Percentiles rank a stretch among this genome's conserved stretches.
Evolutionary conservation across 2,888 invertebrate species (phyloP).

Genomic region (Mycalesis mineus): DNA sequence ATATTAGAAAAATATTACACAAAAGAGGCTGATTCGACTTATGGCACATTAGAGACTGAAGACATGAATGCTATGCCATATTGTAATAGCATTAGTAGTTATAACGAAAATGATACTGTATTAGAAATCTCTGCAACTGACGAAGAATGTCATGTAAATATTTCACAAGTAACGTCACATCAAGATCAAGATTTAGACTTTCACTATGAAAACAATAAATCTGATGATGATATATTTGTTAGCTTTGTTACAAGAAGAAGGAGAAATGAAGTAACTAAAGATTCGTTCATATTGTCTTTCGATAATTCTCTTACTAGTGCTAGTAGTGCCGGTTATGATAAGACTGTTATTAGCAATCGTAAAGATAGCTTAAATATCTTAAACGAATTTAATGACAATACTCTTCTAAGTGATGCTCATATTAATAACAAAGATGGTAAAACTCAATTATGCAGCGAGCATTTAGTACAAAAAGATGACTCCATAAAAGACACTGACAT

Average conservation of each 20-base stretch:
- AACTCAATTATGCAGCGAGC: not conserved
- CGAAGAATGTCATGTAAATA: not conserved
- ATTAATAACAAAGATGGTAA: not conserved
- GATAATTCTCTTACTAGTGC: slow-evolving; percentile 44
- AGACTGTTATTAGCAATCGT: slow-evolving; percentile 46
- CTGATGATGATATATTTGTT: slow-evolving; percentile 41
- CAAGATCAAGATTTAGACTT: not conserved
- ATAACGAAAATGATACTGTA: slow-evolving; percentile 2
- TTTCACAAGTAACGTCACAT: not conserved
- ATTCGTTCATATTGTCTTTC: slow-evolving; percentile 47
- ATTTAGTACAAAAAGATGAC: not conserved
- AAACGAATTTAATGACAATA: slow-evolving; percentile 7
- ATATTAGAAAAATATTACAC: slow-evolving; percentile 48
- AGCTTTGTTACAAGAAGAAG: slow-evolving; percentile 68
- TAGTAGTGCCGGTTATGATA: slow-evolving; percentile 47
- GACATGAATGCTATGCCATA: slow-evolving; percentile 1
- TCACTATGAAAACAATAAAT: slow-evolving; percentile 13
- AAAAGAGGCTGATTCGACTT: slow-evolving; percentile 31
- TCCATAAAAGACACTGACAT: not conserved
- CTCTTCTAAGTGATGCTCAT: not conserved
- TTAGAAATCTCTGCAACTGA: not conserved
- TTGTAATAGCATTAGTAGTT: slow-evolving; percentile 8
- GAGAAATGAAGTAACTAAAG: slow-evolving; percentile 48
- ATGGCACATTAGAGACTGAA: slow-evolving; percentile 14
- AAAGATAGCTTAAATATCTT: slow-evolving; percentile 12